Evolutionary conservation across 2,888 invertebrate species (phyloP).

Genomic region (Caenorhabditis becei): DNA sequence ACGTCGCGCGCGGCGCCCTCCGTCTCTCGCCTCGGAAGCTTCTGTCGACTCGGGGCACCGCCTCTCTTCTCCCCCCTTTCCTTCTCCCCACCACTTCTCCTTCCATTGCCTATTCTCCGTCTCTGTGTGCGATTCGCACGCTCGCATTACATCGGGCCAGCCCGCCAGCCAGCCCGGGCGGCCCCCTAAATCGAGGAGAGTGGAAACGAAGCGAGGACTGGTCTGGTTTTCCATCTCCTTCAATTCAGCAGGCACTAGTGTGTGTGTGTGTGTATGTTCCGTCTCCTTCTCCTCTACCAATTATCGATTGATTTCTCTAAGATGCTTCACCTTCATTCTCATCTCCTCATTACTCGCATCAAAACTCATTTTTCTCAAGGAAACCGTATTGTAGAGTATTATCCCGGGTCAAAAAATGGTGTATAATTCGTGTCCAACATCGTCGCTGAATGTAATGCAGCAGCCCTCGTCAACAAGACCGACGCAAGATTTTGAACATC

Average conservation of each 20-base stretch:
- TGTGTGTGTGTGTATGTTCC: conserved; percentile 30
- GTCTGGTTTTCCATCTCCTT: conserved; percentile 44
- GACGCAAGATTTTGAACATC: conserved; percentile 38
- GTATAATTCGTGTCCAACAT: conserved; percentile 63
- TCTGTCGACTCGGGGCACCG: conserved; percentile 29
- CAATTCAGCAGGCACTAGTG: background rate
- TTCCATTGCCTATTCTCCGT: conserved; percentile 22
- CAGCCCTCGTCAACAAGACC: conserved; percentile 54
- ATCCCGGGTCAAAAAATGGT: conserved; percentile 70
- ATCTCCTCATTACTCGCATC: background rate
- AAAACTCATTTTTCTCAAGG: background rate
- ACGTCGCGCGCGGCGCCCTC: conserved; percentile 39
- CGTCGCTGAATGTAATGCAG: conserved; percentile 59
- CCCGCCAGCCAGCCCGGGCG: conserved; percentile 49
- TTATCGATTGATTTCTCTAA: conserved; percentile 23
- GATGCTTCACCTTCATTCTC: background rate
- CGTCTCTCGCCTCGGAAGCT: conserved; percentile 19
- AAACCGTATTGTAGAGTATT: conserved; percentile 59
- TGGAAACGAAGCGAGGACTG: conserved; percentile 22
- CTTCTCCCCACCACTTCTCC: conserved; percentile 32
- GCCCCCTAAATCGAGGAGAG: conserved; percentile 52
- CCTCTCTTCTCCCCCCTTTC: conserved; percentile 21
- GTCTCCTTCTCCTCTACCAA: conserved; percentile 30
- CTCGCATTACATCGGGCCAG: conserved; percentile 57
- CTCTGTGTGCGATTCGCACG: conserved; percentile 54